Conservation (phyloP, 2,888 invertebrate species). For the Rhagium mordax region DNA sequence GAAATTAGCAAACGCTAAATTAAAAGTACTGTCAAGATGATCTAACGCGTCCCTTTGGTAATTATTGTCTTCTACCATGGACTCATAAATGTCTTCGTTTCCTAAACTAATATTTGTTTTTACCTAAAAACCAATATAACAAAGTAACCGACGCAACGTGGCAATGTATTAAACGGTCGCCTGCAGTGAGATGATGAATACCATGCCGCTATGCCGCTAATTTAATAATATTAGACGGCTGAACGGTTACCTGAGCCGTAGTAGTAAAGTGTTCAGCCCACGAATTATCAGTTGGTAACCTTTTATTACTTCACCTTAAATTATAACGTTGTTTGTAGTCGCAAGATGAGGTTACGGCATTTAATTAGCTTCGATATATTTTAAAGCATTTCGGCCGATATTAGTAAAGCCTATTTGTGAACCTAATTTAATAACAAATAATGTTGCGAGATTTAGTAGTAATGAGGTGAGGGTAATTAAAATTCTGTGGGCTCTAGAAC, state of each 20-base stretch:
- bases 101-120: neutral
- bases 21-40: no score
- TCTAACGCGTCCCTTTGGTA: no score
- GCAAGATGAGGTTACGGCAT: conserved; percentile 2
- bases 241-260: conserved; percentile 21
- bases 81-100: neutral
- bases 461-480: no score
- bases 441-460: neutral
- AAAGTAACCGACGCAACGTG: conserved; percentile 3
- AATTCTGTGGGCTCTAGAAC: no score
- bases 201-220: conserved; percentile 8
- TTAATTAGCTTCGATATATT: conserved; percentile 12
- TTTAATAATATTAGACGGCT: conserved; percentile 28
- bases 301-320: conserved; percentile 24
- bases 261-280: conserved; percentile 23
- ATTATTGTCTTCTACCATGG: no score
- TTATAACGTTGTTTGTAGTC: conserved; percentile 16
- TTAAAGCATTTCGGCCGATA: neutral
- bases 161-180: conserved; percentile 14
- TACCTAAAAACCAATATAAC: conserved; percentile 14
- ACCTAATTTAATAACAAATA: neutral
- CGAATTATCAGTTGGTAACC: conserved; percentile 10
- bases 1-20: no score
- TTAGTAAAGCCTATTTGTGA: neutral
- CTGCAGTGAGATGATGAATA: conserved; percentile 16